Conservation (phyloP, 2,797 vertebrate species). For the Hozukius guyotensis region DNA sequence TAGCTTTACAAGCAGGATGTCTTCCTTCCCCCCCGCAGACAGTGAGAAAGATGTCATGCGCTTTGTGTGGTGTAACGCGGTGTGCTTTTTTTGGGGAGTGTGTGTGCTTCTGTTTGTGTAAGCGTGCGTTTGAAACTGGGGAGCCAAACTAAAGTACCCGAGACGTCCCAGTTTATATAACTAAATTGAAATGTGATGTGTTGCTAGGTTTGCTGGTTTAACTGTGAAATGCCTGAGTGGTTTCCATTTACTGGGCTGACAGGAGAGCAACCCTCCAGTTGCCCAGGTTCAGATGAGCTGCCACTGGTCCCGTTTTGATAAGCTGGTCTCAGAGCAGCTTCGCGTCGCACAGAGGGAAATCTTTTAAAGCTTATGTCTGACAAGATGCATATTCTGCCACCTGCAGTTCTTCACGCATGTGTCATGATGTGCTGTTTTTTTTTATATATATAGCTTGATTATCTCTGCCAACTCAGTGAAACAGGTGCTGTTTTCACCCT, state of each 20-base stretch:
- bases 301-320: slow-evolving; percentile 40
- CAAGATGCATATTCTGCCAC: slow-evolving; percentile 30
- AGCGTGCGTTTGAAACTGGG: slow-evolving; percentile 12
- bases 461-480: slow-evolving; percentile 7
- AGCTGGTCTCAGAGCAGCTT: slow-evolving; percentile 53
- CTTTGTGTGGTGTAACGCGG: slow-evolving; percentile 16
- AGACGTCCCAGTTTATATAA: slow-evolving; percentile 61
- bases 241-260: slow-evolving; percentile 63
- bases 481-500: slow-evolving; percentile 20
- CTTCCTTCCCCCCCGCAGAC: slow-evolving; percentile 36
- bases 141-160: slow-evolving; percentile 32
- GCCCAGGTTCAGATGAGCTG: slow-evolving; percentile 47
- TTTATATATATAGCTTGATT: slow-evolving; percentile 6
- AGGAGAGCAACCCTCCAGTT: slow-evolving; percentile 39
- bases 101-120: slow-evolving; percentile 17
- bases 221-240: slow-evolving; percentile 63
- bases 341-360: neutral
- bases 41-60: slow-evolving; percentile 40
- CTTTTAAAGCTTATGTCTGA: slow-evolving; percentile 31
- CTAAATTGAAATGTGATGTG: slow-evolving; percentile 68
- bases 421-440: slow-evolving; percentile 11
- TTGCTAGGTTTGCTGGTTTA: slow-evolving; percentile 49
- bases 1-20: slow-evolving; percentile 65
- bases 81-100: neutral
- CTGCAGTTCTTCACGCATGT: slow-evolving; percentile 14